A percentile compares a stretch with the other conserved stretches of the same genome.
phyloP scores from a whole-genome alignment of 2,113 vertebrate species.

The Sylvia atricapilla region DNA sequence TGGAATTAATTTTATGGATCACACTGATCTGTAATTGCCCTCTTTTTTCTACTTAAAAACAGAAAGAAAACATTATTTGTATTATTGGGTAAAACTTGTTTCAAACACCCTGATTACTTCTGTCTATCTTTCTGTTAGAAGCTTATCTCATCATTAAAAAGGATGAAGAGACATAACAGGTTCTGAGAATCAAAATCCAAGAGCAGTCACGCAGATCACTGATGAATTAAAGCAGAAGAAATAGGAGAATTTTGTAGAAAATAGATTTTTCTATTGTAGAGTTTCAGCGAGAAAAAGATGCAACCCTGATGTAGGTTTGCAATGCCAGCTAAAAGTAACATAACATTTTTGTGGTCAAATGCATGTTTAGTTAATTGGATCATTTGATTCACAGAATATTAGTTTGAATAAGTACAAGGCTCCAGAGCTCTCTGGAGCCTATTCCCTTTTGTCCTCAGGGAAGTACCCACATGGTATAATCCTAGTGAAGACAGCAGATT shows the following conservation, averaged over 20 bases:
- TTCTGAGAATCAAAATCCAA: neutral
- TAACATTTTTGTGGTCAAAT: neutral
- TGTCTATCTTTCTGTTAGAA: neutral
- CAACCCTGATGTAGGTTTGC: neutral
- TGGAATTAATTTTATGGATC: neutral
- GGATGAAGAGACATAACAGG: neutral
- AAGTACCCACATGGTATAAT: neutral
- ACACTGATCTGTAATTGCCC: neutral
- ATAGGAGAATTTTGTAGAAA: neutral
- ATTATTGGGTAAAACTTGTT: neutral
- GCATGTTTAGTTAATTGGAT: conserved; percentile 5
- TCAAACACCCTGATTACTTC: neutral
- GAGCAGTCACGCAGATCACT: neutral
- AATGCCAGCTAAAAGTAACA: neutral
- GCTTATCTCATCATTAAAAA: neutral
- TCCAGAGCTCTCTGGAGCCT: neutral
- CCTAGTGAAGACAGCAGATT: neutral
- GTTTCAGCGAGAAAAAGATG: neutral
- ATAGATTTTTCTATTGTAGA: neutral
- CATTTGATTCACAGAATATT: conserved; percentile 13
- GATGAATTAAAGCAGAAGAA: neutral
- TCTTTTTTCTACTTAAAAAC: neutral
- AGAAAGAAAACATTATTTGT: neutral
- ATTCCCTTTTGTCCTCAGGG: neutral
- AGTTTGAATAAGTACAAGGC: neutral